A percentile compares a stretch with the other conserved stretches of the same genome.
Evolutionary conservation across 2,797 vertebrate species (phyloP).

Genomic region (Betta splendens): DNA sequence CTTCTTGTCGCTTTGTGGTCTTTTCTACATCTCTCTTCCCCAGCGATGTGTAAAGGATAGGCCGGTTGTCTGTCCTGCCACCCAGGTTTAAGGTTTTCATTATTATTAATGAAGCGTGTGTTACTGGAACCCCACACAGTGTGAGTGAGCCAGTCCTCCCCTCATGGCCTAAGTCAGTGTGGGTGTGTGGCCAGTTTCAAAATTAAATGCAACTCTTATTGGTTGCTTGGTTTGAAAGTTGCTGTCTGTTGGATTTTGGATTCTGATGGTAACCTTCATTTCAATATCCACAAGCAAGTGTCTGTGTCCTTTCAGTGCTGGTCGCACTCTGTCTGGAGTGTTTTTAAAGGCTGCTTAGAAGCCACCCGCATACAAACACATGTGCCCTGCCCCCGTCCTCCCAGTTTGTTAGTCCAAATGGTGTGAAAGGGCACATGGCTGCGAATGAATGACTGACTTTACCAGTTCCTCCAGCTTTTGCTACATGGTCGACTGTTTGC

Average conservation of each 20-base stretch:
- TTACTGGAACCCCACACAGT: slow-evolving; percentile 35
- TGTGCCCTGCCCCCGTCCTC: slow-evolving; percentile 16
- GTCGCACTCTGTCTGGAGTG: too few relatives aligned
- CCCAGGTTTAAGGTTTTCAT: not conserved
- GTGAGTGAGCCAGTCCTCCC: not conserved
- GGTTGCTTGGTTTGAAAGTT: too few relatives aligned
- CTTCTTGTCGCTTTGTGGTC: too few relatives aligned
- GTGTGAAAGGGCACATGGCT: slow-evolving; percentile 13
- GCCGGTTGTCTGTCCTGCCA: too few relatives aligned
- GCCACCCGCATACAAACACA: slow-evolving; percentile 46
- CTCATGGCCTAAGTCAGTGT: slow-evolving; percentile 7
- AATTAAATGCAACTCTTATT: too few relatives aligned
- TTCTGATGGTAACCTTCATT: too few relatives aligned
- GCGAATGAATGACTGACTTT: slow-evolving; percentile 6
- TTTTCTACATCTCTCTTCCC: too few relatives aligned
- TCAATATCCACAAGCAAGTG: too few relatives aligned
- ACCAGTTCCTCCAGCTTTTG: not conserved
- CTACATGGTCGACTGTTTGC: not conserved
- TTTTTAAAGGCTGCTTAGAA: slow-evolving; percentile 25
- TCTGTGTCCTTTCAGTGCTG: too few relatives aligned
- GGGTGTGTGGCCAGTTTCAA: too few relatives aligned
- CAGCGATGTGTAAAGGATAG: too few relatives aligned
- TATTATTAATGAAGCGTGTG: not conserved
- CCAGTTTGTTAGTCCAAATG: slow-evolving; percentile 43
- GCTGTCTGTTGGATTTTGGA: too few relatives aligned